Percentiles rank a stretch among this genome's conserved stretches.
phyloP scores from a whole-genome alignment of 2,113 vertebrate genomes.

The Phaethon lepturus region DNA sequence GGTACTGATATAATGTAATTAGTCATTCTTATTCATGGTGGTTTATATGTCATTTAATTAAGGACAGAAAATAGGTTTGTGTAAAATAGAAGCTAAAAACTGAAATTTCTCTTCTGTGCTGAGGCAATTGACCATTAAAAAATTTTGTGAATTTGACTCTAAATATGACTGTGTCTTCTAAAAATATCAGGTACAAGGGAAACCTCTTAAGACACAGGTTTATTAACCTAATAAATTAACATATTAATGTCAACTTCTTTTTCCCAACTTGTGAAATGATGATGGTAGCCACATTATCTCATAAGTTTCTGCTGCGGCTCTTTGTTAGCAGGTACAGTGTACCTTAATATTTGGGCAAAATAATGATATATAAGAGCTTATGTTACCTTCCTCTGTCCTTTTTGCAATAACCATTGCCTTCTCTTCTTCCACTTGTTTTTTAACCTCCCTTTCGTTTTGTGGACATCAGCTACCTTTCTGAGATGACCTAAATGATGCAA shows the following conservation, averaged over 20 bases:
- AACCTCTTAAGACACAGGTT: neutral
- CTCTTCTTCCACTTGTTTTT: neutral
- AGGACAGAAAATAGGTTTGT: neutral
- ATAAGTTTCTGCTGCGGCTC: neutral
- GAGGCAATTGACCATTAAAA: neutral
- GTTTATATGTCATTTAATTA: neutral
- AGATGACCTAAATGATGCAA: neutral
- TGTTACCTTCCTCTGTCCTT: neutral
- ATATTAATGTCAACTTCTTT: rapidly evolving
- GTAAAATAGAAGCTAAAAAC: neutral
- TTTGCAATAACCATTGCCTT: neutral
- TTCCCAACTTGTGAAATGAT: neutral
- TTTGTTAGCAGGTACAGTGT: neutral
- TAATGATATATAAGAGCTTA: neutral
- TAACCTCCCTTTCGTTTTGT: neutral
- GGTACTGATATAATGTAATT: neutral
- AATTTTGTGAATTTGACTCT: neutral
- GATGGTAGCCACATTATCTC: neutral
- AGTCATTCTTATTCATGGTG: neutral
- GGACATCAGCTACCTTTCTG: neutral
- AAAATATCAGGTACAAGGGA: neutral
- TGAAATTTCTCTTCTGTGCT: neutral
- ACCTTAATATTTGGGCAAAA: neutral
- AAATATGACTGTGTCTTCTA: neutral
- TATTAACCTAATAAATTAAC: neutral